A percentile compares a stretch with the other conserved stretches of the same genome.
These are phyloP conservation scores for Drosophila bocqueti DNA, from an alignment of 1,140 invertebrate genomes.

Conservation along the genomic window DNA sequence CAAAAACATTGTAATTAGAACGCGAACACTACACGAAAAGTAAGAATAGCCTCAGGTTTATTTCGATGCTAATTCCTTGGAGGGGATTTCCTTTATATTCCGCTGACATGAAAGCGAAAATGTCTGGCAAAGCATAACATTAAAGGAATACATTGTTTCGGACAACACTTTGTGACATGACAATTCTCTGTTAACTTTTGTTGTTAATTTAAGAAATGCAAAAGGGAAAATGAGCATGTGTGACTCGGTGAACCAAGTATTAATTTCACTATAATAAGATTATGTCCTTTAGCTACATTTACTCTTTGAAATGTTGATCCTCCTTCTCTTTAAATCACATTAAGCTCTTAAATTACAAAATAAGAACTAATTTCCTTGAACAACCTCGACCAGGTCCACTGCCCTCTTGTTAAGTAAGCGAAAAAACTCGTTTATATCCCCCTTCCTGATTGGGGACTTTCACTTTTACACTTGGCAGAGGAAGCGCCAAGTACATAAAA, in stretches of 20 bases:
- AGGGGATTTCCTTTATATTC: conserved; percentile 47
- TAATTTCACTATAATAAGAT: not conserved
- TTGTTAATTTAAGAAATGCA: not conserved
- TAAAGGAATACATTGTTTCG: conserved; percentile 1
- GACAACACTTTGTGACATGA: conserved; percentile 5
- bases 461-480: conserved; percentile 48
- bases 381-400: conserved; percentile 28
- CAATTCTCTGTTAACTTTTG: not conserved
- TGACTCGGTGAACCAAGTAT: not conserved
- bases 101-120: conserved; percentile 25
- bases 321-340: conserved; percentile 14
- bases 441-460: conserved; percentile 40
- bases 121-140: conserved; percentile 1
- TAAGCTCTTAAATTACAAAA: conserved; percentile 6
- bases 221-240: not conserved
- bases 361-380: conserved; percentile 29
- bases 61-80: conserved; percentile 56
- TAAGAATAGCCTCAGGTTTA: conserved; percentile 40
- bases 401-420: not conserved
- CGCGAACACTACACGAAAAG: conserved; percentile 45
- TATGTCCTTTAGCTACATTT: not conserved
- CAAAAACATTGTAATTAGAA: conserved; percentile 70
- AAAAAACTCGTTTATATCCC: conserved; percentile 57
- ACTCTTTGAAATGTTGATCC: too few relatives aligned
- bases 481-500: conserved; percentile 51